These are phyloP conservation scores for Aurelia sp. DNA, from an alignment of 30 jellyfish, hydroid and myxozoan species.

Conservation along the genomic window DNA sequence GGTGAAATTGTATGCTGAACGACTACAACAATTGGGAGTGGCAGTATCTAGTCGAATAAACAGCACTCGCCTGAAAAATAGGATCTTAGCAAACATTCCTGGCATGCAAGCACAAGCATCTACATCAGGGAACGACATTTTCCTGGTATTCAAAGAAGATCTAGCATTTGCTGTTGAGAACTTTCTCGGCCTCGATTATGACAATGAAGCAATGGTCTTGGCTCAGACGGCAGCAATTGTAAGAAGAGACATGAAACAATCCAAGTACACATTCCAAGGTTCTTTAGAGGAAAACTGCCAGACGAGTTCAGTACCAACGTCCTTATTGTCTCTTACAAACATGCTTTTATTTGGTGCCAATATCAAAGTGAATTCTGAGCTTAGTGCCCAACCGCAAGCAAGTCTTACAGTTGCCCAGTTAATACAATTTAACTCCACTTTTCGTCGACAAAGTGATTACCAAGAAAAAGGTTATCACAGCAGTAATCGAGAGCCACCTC, in stretches of 20 bases:
- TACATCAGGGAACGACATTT: neutral
- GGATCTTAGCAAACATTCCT: constrained; percentile 13
- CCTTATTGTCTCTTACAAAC: neutral
- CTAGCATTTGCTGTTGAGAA: neutral
- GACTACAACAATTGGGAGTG: constrained; percentile 1
- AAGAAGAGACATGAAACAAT: neutral
- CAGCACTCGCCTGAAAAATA: neutral
- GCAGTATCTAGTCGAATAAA: neutral
- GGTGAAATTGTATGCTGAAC: neutral
- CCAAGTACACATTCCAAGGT: neutral
- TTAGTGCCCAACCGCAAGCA: neutral
- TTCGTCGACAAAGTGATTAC: neutral
- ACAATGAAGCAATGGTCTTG: constrained; percentile 14
- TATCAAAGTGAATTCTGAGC: neutral
- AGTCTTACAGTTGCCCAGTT: constrained; percentile 3
- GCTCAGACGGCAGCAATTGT: constrained; percentile 21
- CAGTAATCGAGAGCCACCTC: neutral
- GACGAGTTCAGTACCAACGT: neutral
- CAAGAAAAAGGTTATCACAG: neutral
- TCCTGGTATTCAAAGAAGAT: constrained; percentile 7
- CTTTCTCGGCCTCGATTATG: neutral
- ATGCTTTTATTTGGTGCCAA: neutral
- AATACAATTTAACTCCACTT: neutral
- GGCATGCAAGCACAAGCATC: neutral
- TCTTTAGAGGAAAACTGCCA: neutral